Evolutionary conservation across 2,797 vertebrate genomes (phyloP).

Genomic region (Hoplostethus mediterraneus): DNA sequence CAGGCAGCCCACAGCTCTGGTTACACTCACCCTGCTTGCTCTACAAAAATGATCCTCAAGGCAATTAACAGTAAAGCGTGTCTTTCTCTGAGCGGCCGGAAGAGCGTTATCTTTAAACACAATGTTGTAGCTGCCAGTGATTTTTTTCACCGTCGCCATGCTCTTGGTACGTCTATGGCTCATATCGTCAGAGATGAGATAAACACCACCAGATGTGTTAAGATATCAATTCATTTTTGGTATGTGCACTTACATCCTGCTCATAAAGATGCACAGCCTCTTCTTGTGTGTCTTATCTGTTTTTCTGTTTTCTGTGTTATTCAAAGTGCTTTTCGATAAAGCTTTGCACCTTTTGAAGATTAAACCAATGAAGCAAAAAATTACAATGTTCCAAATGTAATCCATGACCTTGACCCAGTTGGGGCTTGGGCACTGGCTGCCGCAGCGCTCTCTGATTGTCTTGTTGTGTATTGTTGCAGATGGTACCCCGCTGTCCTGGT

Average conservation of each 20-base stretch:
- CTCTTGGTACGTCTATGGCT: too few relatives aligned
- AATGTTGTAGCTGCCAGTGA: background rate
- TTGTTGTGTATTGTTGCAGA: conserved; percentile 80
- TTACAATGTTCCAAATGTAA: conserved; percentile 7
- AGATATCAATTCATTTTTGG: background rate
- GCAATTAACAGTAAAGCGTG: conserved; percentile 18
- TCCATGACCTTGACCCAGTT: conserved; percentile 37
- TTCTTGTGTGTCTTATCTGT: background rate
- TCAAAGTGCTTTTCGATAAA: background rate
- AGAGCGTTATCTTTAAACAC: background rate
- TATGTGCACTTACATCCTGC: background rate
- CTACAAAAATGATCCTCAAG: conserved; percentile 37
- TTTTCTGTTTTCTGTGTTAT: background rate
- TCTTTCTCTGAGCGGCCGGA: background rate
- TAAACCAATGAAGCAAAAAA: conserved; percentile 10
- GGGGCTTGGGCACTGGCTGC: background rate
- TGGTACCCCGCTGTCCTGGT: conserved; percentile 94
- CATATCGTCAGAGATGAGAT: too few relatives aligned
- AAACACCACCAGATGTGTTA: background rate
- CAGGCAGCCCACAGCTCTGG: conserved; percentile 26
- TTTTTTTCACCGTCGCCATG: background rate
- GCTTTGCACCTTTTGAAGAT: conserved; percentile 1
- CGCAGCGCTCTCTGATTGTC: background rate
- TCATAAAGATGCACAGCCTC: background rate
- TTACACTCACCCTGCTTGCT: conserved; percentile 33